Evolutionary conservation across 2,888 invertebrate species (phyloP).

Genomic region (Epirrita christyi): DNA sequence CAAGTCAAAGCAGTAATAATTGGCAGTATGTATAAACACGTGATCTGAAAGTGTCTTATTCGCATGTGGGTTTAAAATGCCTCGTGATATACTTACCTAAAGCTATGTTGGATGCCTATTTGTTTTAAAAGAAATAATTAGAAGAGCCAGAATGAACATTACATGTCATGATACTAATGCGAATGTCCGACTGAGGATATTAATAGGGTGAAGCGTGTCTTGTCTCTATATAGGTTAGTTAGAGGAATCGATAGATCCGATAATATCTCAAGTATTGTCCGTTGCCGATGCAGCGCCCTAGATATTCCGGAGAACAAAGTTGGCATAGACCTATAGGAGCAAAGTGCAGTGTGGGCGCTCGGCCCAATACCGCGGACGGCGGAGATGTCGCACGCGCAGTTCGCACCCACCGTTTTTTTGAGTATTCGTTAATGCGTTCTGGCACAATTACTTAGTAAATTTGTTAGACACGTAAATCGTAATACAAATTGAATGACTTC

Average conservation of each 20-base stretch:
- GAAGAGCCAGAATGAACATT: background rate
- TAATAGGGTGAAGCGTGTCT: slow-evolving; percentile 10
- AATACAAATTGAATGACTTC: slow-evolving; percentile 53
- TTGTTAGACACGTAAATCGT: slow-evolving; percentile 48
- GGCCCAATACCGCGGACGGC: slow-evolving; percentile 77
- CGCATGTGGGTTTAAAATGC: slow-evolving; percentile 26
- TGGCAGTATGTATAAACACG: slow-evolving; percentile 43
- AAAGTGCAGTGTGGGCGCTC: slow-evolving; percentile 82
- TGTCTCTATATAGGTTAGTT: slow-evolving; percentile 33
- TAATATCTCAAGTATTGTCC: slow-evolving; percentile 58
- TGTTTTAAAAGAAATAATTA: background rate
- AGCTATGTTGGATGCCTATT: slow-evolving; percentile 7
- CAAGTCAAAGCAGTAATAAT: slow-evolving; percentile 34
- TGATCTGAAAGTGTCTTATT: slow-evolving; percentile 29
- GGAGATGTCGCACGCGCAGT: slow-evolving; percentile 66
- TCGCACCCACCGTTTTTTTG: slow-evolving; percentile 60
- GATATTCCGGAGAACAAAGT: slow-evolving; percentile 78
- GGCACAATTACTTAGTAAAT: slow-evolving; percentile 55
- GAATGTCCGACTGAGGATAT: slow-evolving; percentile 1
- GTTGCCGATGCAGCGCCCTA: slow-evolving; percentile 69
- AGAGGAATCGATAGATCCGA: slow-evolving; percentile 50
- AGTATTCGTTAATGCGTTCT: slow-evolving; percentile 50
- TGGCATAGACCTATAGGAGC: slow-evolving; percentile 82
- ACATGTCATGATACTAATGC: too few species aligned
- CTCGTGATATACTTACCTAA: slow-evolving; percentile 27